phyloP scores from a whole-genome alignment of 2,888 invertebrate genomes.

The Apamea epomidion region DNA sequence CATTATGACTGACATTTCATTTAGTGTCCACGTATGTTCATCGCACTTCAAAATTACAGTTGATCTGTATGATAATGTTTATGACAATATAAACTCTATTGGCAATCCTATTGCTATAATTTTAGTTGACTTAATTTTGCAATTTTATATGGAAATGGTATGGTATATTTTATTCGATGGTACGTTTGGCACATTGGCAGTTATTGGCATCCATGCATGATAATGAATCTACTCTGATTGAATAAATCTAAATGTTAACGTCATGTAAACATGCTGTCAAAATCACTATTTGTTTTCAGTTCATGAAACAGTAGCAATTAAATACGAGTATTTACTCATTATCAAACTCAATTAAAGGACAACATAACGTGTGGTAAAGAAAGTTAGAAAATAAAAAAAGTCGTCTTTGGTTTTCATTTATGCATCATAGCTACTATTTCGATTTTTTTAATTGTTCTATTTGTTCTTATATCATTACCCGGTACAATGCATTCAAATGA shows the following conservation, averaged over 20 bases:
- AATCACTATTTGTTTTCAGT: neutral
- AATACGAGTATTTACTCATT: neutral
- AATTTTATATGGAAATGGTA: neutral
- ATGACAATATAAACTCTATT: neutral
- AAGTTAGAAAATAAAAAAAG: neutral
- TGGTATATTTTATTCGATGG: neutral
- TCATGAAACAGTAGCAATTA: neutral
- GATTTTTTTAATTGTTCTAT: neutral
- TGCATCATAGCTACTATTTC: neutral
- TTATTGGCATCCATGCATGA: neutral
- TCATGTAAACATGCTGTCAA: neutral
- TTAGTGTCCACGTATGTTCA: slow-evolving; percentile 10
- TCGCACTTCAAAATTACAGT: neutral
- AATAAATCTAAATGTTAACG: neutral
- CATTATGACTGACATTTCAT: slow-evolving; percentile 17
- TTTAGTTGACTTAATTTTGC: neutral
- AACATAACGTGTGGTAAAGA: neutral
- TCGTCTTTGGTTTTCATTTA: neutral
- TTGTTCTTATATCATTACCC: neutral
- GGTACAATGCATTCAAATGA: neutral
- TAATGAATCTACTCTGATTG: neutral
- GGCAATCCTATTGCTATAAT: neutral
- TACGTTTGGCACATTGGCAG: neutral
- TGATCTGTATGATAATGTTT: neutral
- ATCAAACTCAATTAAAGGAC: neutral